phyloP scores from a whole-genome alignment of 1,140 invertebrate species.

The Propsilocerus akamusi region DNA sequence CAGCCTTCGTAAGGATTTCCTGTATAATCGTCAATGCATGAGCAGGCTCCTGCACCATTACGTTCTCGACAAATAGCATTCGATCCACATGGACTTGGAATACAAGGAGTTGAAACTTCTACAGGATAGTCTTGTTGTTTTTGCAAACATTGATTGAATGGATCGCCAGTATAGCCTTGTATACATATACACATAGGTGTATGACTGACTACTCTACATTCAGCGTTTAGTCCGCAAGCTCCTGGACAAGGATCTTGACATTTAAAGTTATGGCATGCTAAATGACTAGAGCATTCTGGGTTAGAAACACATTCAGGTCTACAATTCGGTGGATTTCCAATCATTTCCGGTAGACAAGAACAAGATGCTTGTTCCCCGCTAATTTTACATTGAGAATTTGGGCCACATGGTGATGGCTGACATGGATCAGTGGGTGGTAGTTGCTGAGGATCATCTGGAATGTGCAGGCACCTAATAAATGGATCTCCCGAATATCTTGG shows the following conservation, averaged over 20 bases:
- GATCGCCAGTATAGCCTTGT: slow-evolving; percentile 32
- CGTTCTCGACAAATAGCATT: slow-evolving; percentile 62
- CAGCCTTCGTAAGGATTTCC: slow-evolving; percentile 57
- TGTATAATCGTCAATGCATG: slow-evolving; percentile 47
- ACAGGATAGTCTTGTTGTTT: slow-evolving; percentile 24
- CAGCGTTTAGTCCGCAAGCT: slow-evolving; percentile 42
- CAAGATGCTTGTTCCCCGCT: slow-evolving; percentile 35
- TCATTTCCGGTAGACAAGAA: slow-evolving; percentile 31
- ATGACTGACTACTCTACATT: slow-evolving; percentile 46
- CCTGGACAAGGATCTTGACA: slow-evolving; percentile 51
- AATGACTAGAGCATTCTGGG: slow-evolving; percentile 46
- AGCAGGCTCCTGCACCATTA: slow-evolving; percentile 52
- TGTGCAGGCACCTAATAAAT: no score
- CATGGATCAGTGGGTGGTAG: slow-evolving; percentile 36
- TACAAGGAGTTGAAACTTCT: slow-evolving; percentile 36
- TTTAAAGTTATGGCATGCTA: slow-evolving; percentile 30
- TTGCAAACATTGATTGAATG: slow-evolving; percentile 30
- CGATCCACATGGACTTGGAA: slow-evolving; percentile 56
- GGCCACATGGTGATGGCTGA: slow-evolving; percentile 54
- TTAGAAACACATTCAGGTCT: slow-evolving; percentile 53
- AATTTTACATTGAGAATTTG: slow-evolving; percentile 47
- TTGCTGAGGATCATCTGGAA: no score
- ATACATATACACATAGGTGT: slow-evolving; percentile 44
- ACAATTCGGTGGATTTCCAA: slow-evolving; percentile 33
- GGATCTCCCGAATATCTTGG: slow-evolving; percentile 57